Evolutionary conservation across 1,140 invertebrate species (phyloP).

Genomic region (Drosophila seguyi): DNA sequence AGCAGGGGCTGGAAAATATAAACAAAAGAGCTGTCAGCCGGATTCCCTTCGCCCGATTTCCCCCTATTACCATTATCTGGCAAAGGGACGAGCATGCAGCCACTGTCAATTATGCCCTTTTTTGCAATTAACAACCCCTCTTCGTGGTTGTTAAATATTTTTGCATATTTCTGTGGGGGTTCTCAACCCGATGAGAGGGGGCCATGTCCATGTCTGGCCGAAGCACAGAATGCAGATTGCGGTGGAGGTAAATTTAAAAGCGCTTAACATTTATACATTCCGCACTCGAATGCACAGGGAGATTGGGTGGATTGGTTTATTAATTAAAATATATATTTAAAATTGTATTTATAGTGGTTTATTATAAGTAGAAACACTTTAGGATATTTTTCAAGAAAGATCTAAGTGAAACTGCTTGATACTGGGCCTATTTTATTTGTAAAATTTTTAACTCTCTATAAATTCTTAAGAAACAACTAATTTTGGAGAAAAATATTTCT

Average conservation of each 20-base stretch:
- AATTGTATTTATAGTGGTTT: not conserved
- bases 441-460: not conserved
- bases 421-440: not conserved
- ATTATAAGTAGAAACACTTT: not conserved
- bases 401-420: not conserved
- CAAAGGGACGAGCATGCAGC: slow-evolving; percentile 42
- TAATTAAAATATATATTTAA: not conserved
- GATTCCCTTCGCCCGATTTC: slow-evolving; percentile 6
- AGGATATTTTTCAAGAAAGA: not conserved
- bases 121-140: slow-evolving; percentile 72
- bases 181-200: not conserved
- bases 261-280: slow-evolving; percentile 56
- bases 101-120: slow-evolving; percentile 74
- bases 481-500: not conserved
- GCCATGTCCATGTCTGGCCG: slow-evolving; percentile 26
- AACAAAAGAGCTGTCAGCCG: slow-evolving; percentile 42
- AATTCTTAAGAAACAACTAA: not conserved
- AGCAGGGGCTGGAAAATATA: slow-evolving; percentile 14
- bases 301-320: not conserved
- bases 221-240: slow-evolving; percentile 45
- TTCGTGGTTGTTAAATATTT: slow-evolving; percentile 53
- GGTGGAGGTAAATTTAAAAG: slow-evolving; percentile 62
- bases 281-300: not conserved
- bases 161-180: slow-evolving; percentile 55
- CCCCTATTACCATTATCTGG: slow-evolving; percentile 68